Evolutionary conservation across 1,140 invertebrate genomes (phyloP), one percentile per base, ranked within the genome.

Genomic region (Macrostomum lignano): DNA sequence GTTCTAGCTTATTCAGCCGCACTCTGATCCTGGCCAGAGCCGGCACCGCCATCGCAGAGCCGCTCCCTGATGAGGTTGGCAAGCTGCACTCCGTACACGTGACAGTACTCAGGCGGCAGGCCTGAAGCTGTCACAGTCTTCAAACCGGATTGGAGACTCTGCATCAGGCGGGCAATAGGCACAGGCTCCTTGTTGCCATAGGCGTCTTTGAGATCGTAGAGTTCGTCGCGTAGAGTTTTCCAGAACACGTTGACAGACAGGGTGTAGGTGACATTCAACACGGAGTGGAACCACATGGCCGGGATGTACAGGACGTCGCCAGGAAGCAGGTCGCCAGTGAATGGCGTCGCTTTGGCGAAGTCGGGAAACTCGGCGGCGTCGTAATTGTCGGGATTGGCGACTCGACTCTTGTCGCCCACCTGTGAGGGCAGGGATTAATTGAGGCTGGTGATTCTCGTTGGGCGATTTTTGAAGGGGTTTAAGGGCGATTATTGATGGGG

Each of bases 261-360:
- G 17, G 21, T 17, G 33, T 31, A 35, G 3, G 5, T 31, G 10
- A 7, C 5, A 5, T 23, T 11, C 10, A 17, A 11, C 33, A 35
- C 29, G 21, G 29, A 17, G 21, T 35, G 33, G 11, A 35, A 14
- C 33, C 33, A 35, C 10, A 35, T 31, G 21, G 33, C 33, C 9
- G 33, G 33, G 34, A 35, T 35, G 21, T 31, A 35, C 6, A 35
- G 14, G 7, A 35, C n/a, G 17, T 35, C 33, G 29, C 33, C 33
- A n/a, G n/a, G 10, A 4, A 5, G 17, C 7, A 35, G 33, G 3
- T 26, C 11, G 9, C 21, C 21, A 11, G 34, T 9, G 3, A 15
- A 35, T 14, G 20, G 20, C 3, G 17, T 31, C 5, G 33, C 33
- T 7, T 31, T 31, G 17, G 3, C 3, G 6, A 35, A 28, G 10